Base-by-base conservation (phyloP, 2,888 invertebrate species). In the Polylopha cassiicola region DNA sequence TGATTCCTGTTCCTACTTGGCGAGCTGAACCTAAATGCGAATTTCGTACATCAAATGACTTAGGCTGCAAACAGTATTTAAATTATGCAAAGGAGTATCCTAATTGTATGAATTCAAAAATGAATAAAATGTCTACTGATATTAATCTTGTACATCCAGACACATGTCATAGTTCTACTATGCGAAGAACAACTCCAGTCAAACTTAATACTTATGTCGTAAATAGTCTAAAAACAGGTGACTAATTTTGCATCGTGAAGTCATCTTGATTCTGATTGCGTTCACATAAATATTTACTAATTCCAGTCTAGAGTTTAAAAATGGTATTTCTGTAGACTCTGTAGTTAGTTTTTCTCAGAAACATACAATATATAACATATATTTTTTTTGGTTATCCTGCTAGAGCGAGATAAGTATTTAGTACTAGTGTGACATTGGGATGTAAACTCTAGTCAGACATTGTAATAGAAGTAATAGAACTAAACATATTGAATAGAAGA, bases 1-100 rank as follows among this genome's bases (percentile, higher is more conserved):
- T 74, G 17, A 61, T 78, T 24, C 80, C 82, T 1, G 68, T 79
- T 15, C 82, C 82, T 0, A 56, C 62, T 3, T 85, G 85, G 85
- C 64, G 58, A 37, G 66, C 76, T 1, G 73, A 72, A 43, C 54
- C 47, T 23, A 51, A 54, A 43, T 70, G 66, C 51, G 55, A 55
- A 42, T 55, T 53, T 41, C 67, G 63, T 46, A 39, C 51, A n/a
- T 51, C 56, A 32, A 47, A 33, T 32, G 38, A 33, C 22, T 38
- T 29, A n/a, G 48, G 50, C 7, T 44, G 55, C 21, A 48, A 46
- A 16, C 39, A 41, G 14, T 4, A 10, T 23, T 39, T 39, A n/a
- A 28, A 41, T 6, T 31, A 44, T 13, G 44, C 44, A 44, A 59
- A 37, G 39, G 53, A 63, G 31, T 58, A 58, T 22, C n/a, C 27